phyloP scores from a whole-genome alignment of 2,888 invertebrate genomes.

The Timema cristinae region DNA sequence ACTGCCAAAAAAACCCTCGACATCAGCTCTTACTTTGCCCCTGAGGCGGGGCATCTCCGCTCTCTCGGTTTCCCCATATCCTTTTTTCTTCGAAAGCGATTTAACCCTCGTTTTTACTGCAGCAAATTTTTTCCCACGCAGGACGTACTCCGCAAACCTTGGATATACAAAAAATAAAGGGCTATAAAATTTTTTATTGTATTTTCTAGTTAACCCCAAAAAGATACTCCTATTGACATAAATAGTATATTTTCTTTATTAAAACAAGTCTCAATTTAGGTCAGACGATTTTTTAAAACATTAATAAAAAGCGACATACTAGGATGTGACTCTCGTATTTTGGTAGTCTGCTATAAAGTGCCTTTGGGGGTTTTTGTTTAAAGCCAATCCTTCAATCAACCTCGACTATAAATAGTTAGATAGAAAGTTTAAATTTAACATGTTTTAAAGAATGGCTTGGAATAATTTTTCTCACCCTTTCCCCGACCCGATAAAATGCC shows the following conservation, averaged over 20 bases:
- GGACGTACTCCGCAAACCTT: slow-evolving; percentile 27
- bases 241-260: neutral
- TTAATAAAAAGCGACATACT: neutral
- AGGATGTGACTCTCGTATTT: slow-evolving; percentile 27
- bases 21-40: slow-evolving; percentile 41
- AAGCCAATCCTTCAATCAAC: too few relatives aligned
- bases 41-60: slow-evolving; percentile 43
- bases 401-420: too few relatives aligned
- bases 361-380: too few relatives aligned
- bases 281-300: too few relatives aligned
- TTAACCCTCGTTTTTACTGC: slow-evolving; percentile 35
- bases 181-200: neutral
- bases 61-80: slow-evolving; percentile 43
- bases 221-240: neutral
- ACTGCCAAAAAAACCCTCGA: slow-evolving; percentile 27
- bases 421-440: too few relatives aligned
- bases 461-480: too few relatives aligned
- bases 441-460: too few relatives aligned
- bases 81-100: slow-evolving; percentile 33
- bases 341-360: slow-evolving; percentile 21
- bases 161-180: slow-evolving; percentile 26
- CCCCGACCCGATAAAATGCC: too few relatives aligned
- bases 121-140: slow-evolving; percentile 33
- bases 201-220: slow-evolving; percentile 17
- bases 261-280: neutral